These are phyloP conservation scores for Ophion obscuratus DNA, from an alignment of 2,888 invertebrate genomes.

Conservation along the genomic window DNA sequence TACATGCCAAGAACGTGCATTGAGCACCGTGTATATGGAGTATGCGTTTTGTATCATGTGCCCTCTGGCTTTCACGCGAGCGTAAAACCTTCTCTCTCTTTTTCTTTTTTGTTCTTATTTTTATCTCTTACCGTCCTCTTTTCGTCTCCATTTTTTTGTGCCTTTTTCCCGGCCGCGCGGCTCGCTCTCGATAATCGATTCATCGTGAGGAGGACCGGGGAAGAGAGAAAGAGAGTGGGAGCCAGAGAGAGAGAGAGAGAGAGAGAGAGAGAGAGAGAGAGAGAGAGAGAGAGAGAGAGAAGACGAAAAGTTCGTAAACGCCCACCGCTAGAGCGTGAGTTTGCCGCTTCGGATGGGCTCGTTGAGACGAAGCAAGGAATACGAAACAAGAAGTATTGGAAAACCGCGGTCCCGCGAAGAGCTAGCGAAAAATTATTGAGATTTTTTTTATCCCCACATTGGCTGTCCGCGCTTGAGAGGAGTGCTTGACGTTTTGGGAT, in stretches of 20 bases:
- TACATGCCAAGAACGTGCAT: conserved; percentile 72
- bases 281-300: conserved; percentile 21
- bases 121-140: conserved; percentile 22
- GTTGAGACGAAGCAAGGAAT: conserved; percentile 1
- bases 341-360: neutral
- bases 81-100: conserved; percentile 22
- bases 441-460: too few relatives aligned
- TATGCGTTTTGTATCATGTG: conserved; percentile 55
- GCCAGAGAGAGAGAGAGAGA: conserved; percentile 5
- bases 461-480: too few relatives aligned
- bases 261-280: conserved; percentile 20
- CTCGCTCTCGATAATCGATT: conserved; percentile 63
- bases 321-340: conserved; percentile 35
- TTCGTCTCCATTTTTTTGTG: neutral
- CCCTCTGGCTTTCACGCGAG: conserved; percentile 62
- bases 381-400: conserved; percentile 7
- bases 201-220: conserved; percentile 35
- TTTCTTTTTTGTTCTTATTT: conserved; percentile 13
- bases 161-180: conserved; percentile 1
- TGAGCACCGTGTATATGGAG: conserved; percentile 44
- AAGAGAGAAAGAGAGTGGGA: too few relatives aligned
- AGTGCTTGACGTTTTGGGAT: too few relatives aligned
- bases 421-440: too few relatives aligned
- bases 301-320: conserved; percentile 51
- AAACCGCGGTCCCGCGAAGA: neutral